phyloP scores from a whole-genome alignment of 2,113 vertebrate genomes.

The Oplegnathus fasciatus region DNA sequence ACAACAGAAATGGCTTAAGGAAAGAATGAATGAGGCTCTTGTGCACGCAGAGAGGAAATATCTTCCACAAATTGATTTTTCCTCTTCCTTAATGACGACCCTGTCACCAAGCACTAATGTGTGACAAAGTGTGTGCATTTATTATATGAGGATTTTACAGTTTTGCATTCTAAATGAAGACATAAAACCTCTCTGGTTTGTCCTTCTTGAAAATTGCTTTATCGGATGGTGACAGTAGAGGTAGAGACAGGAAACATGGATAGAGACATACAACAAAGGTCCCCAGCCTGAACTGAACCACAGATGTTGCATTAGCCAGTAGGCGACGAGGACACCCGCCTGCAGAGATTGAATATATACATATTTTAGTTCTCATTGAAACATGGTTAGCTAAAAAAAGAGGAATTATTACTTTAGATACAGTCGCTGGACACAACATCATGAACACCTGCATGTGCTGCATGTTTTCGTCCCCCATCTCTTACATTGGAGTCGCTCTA shows the following conservation, averaged over 20 bases:
- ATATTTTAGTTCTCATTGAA: neutral
- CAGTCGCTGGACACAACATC: no score
- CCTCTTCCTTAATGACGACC: slow-evolving; percentile 46
- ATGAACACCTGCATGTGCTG: no score
- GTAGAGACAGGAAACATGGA: neutral
- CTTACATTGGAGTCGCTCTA: neutral
- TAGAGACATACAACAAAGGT: neutral
- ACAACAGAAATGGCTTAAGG: slow-evolving; percentile 49
- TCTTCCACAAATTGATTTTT: slow-evolving; percentile 60
- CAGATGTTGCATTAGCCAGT: neutral
- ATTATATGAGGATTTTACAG: slow-evolving; percentile 12
- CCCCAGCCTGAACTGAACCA: neutral
- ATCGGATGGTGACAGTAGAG: neutral
- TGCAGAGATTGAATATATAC: neutral
- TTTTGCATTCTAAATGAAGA: slow-evolving; percentile 35
- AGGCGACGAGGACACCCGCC: neutral
- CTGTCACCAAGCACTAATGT: slow-evolving; percentile 35
- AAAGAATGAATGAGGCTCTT: slow-evolving; percentile 54
- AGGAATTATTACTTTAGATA: no score
- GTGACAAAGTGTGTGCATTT: slow-evolving; percentile 24
- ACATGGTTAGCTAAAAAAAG: neutral
- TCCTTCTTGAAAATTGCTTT: neutral
- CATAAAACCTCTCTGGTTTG: neutral
- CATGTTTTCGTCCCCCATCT: neutral
- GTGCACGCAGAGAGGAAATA: slow-evolving; percentile 37